Conservation (phyloP, 2,888 invertebrate genomes). For the Rhagonycha lutea region DNA sequence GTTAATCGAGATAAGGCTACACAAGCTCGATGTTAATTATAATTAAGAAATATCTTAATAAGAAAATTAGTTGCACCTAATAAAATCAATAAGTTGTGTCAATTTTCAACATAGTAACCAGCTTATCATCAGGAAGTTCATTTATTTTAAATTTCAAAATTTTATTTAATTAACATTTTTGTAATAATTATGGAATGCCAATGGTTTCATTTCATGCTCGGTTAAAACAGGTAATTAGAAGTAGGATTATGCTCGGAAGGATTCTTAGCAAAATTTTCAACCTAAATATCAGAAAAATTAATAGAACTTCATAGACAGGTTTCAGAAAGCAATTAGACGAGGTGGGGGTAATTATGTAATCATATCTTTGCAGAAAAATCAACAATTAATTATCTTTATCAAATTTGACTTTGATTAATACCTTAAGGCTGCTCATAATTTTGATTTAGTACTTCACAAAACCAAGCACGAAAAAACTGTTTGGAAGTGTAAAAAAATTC, state of each 20-base stretch:
- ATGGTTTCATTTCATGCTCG: not conserved
- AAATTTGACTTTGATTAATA: no score
- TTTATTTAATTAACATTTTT: not conserved
- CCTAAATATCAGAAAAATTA: not conserved
- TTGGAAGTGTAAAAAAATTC: no score
- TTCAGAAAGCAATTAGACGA: no score
- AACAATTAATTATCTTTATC: no score
- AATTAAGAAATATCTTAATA: constrained; percentile 3
- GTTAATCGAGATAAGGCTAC: constrained; percentile 3
- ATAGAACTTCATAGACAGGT: not conserved
- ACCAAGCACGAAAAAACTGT: no score
- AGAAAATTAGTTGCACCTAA: not conserved
- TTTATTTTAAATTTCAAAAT: not conserved
- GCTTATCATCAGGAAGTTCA: not conserved
- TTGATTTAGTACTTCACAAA: no score
- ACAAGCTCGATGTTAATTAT: constrained; percentile 7
- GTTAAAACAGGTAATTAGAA: not conserved
- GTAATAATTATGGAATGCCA: not conserved
- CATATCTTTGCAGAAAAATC: no score
- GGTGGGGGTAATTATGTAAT: no score
- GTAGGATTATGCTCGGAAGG: not conserved
- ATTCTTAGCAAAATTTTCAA: not conserved
- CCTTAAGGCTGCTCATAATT: no score
- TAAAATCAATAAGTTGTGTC: not conserved
- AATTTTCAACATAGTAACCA: not conserved